These are phyloP conservation scores for Argya squamiceps DNA, from an alignment of 2,797 vertebrate genomes.

Conservation along the genomic window DNA sequence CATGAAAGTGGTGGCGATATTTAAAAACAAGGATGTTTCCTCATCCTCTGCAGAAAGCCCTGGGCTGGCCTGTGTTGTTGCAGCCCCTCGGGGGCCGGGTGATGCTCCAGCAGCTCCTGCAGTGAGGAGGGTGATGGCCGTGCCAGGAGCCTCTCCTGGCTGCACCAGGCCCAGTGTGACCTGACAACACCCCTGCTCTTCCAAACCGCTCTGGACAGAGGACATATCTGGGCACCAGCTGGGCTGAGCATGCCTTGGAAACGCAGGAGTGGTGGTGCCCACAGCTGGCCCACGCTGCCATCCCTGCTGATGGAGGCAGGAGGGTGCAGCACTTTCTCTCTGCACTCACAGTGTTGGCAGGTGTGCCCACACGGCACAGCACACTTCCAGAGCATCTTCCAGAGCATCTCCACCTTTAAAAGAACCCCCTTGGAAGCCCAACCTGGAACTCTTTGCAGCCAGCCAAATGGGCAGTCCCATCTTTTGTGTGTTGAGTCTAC, in stretches of 20 bases:
- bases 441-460: not conserved
- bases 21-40: not conserved
- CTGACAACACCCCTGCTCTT: not conserved
- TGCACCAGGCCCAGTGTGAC: rapidly evolving
- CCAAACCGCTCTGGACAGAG: not conserved
- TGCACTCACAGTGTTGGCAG: not conserved
- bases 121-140: rapidly evolving
- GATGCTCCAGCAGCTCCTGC: rapidly evolving
- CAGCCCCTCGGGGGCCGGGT: rapidly evolving
- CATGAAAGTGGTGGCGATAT: not conserved
- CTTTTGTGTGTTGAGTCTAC: not conserved
- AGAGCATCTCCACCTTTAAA: not conserved
- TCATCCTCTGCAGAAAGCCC: not conserved
- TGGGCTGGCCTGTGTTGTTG: not conserved
- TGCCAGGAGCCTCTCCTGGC: not conserved
- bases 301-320: too few species aligned
- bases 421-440: not conserved
- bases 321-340: rapidly evolving
- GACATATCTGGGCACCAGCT: rapidly evolving
- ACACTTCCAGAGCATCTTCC: not conserved
- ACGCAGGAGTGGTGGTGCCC: rapidly evolving
- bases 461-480: rapidly evolving
- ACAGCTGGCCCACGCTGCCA: rapidly evolving
- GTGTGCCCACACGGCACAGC: rapidly evolving
- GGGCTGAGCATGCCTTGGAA: not conserved